A percentile compares a stretch with the other conserved stretches of the same genome.
These are phyloP conservation scores for Ameiurus melas DNA, from an alignment of 2,113 vertebrate species.

Conservation along the genomic window DNA sequence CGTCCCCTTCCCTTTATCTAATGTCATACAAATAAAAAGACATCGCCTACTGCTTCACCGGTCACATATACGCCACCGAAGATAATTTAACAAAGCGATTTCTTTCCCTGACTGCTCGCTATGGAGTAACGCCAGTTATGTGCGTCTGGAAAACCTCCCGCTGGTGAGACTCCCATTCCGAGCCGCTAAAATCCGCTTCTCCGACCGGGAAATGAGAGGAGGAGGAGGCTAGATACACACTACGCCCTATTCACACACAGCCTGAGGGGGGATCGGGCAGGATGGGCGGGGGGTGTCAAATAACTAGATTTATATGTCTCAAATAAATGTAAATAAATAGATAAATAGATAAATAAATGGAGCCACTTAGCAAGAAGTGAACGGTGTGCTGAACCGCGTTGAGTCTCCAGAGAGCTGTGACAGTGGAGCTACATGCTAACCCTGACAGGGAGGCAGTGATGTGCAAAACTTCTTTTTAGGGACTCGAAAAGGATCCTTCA, in stretches of 20 bases:
- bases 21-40: conserved; percentile 19
- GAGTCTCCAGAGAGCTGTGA: no score
- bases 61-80: neutral
- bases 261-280: no score
- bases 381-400: neutral
- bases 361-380: neutral
- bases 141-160: neutral
- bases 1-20: conserved; percentile 19
- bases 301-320: neutral
- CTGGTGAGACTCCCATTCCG: neutral
- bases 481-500: neutral
- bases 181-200: neutral
- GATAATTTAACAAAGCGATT: neutral
- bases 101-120: neutral
- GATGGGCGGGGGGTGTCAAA: neutral
- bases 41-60: neutral
- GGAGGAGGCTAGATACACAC: neutral
- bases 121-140: neutral
- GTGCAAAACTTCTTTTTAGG: neutral
- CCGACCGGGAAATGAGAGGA: conserved; percentile 35
- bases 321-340: neutral
- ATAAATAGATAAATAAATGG: neutral
- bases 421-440: neutral
- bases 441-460: neutral
- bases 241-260: neutral